Percentiles rank a stretch among this genome's conserved stretches.
These are phyloP conservation scores for Chamaetylas fuelleborni DNA, from an alignment of 2,113 vertebrate species.

Conservation along the genomic window DNA sequence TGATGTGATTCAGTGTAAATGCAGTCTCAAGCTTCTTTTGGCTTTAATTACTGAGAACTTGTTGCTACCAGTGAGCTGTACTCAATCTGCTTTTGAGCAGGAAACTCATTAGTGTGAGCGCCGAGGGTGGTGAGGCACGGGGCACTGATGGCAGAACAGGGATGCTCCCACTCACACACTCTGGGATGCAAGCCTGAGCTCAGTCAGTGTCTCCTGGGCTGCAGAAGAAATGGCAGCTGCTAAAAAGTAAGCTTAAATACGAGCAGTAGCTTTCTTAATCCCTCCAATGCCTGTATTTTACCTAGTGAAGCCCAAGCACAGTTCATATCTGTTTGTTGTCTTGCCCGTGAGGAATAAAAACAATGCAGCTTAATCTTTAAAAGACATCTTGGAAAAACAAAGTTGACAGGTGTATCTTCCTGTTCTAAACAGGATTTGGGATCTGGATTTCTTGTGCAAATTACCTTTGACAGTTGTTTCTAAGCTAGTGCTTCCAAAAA, in stretches of 20 bases:
- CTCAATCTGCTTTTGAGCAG: background rate
- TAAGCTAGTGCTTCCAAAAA: background rate
- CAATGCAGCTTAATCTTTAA: background rate
- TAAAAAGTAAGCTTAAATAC: background rate
- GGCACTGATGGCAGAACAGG: background rate
- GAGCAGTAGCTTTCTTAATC: background rate
- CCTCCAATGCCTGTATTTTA: background rate
- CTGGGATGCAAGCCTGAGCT: background rate
- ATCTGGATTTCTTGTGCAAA: constrained; percentile 1
- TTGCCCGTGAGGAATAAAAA: background rate
- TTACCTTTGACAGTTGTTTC: constrained; percentile 12
- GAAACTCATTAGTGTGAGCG: background rate
- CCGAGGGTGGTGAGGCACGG: background rate
- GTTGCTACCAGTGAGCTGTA: background rate
- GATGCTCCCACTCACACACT: background rate
- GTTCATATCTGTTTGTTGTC: background rate
- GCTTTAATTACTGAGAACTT: constrained; percentile 22
- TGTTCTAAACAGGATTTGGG: background rate
- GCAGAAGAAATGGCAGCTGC: background rate
- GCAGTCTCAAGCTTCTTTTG: background rate
- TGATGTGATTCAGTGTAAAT: background rate
- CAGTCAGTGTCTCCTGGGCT: background rate
- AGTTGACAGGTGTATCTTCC: background rate
- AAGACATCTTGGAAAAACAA: background rate
- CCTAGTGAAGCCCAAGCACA: background rate